Percentiles rank a stretch among this genome's conserved stretches.
These are phyloP conservation scores for Patella caerulea DNA, from an alignment of 2,888 invertebrate genomes.

Conservation along the genomic window DNA sequence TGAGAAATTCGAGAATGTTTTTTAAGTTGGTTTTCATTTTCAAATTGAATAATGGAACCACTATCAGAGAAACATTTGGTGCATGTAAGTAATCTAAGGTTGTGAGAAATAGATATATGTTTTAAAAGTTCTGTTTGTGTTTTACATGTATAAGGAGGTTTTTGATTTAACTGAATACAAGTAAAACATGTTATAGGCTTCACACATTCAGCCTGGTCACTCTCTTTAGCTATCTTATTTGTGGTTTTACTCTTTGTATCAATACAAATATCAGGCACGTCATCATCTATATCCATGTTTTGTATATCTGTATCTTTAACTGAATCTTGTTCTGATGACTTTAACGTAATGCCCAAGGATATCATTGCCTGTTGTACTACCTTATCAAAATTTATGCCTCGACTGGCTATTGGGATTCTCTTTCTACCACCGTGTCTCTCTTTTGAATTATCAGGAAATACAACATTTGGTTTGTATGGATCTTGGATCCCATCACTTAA, in stretches of 20 bases:
- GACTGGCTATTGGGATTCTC: not conserved
- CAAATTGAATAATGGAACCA: slow-evolving; percentile 1
- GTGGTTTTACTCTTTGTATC: not conserved
- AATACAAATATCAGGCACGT: not conserved
- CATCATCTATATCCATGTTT: not conserved
- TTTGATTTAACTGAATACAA: not conserved
- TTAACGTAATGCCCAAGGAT: not conserved
- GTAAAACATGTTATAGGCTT: not conserved
- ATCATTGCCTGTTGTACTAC: not conserved
- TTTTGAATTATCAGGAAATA: not conserved
- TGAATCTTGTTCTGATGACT: too few relatives aligned
- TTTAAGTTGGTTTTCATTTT: not conserved
- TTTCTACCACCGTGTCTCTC: not conserved
- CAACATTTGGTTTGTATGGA: not conserved
- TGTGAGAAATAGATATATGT: not conserved
- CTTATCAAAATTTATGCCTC: not conserved
- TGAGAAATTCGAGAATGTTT: not conserved
- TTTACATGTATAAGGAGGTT: not conserved
- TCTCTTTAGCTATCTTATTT: too few relatives aligned
- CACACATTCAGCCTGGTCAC: not conserved
- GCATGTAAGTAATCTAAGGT: not conserved
- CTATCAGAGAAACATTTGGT: not conserved
- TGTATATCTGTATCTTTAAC: not conserved
- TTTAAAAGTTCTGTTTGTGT: not conserved
- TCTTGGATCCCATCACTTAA: not conserved